These are phyloP conservation scores for Reticulitermes speratus DNA, from an alignment of 1,140 invertebrate genomes.

Conservation along the genomic window DNA sequence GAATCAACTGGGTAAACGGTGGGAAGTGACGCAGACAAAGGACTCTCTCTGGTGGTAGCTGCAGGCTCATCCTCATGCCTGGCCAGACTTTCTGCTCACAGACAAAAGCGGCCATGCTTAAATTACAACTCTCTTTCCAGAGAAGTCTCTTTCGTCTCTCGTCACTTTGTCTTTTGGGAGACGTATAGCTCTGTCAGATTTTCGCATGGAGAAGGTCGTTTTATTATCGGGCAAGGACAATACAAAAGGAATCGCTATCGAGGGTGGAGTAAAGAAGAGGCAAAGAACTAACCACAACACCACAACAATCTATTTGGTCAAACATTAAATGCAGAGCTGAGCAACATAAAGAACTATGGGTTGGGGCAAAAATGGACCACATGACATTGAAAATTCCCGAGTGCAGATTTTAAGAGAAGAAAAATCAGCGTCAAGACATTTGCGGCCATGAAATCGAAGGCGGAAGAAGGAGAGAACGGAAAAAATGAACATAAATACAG, in stretches of 20 bases:
- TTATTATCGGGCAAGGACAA: neutral
- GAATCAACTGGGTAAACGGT: neutral
- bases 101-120: neutral
- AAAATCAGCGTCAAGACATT: neutral
- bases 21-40: constrained; percentile 3
- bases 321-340: too few species aligned
- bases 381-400: too few species aligned
- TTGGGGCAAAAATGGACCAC: too few species aligned
- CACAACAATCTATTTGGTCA: too few species aligned
- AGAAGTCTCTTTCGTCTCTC: neutral
- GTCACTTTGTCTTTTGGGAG: neutral
- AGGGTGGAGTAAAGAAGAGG: too few species aligned
- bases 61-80: neutral
- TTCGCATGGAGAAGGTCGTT: neutral
- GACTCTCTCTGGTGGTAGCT: neutral
- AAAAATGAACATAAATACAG: neutral
- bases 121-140: neutral
- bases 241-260: neutral
- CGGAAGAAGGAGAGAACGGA: neutral
- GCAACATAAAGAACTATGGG: too few species aligned
- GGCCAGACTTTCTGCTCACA: too few species aligned
- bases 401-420: neutral
- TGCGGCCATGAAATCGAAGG: neutral
- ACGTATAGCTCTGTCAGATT: neutral
- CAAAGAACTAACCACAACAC: too few species aligned